These are phyloP conservation scores for cattle (Bos taurus) DNA, from an alignment of 2,113 vertebrate species.

Conservation along the genomic window ARS-UCD2.0 NC_037342.1:16820001-16820500, in stretches of 20 bases:
- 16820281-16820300: neutral
- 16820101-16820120: neutral
- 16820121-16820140: neutral
- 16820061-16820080: neutral
- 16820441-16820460: neutral
- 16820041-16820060: neutral
- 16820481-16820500: neutral
- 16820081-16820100: neutral
- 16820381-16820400: neutral
- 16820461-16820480: neutral
- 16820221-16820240: neutral
- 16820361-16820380: neutral
- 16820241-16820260: neutral
- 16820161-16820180: neutral
- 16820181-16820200: neutral
- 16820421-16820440: neutral
- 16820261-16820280: neutral
- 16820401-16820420: neutral
- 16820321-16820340: neutral
- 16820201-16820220: neutral
- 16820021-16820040: neutral
- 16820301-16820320: neutral
- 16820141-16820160: neutral
- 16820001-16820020: neutral
- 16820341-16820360: neutral